Percentiles rank a stretch among this genome's conserved stretches.
These are phyloP conservation scores for Nemotelus pantherinus DNA, from an alignment of 2,888 invertebrate genomes.

Conservation along the genomic window DNA sequence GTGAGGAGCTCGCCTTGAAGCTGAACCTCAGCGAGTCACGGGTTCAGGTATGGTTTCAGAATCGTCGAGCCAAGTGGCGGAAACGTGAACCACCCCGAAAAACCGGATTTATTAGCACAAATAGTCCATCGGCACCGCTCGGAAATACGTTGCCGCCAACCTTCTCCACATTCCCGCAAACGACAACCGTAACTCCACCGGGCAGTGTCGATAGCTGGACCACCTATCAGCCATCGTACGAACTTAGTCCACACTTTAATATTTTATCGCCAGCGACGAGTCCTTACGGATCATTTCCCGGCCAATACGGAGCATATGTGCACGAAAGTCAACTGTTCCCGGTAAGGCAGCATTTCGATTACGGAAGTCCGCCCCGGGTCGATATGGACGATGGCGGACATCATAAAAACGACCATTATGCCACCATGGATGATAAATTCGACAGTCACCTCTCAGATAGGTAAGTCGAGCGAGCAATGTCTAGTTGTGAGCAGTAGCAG, in stretches of 20 bases:
- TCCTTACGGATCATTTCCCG: slow-evolving; percentile 73
- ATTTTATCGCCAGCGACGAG: slow-evolving; percentile 76
- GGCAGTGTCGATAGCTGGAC: slow-evolving; percentile 83
- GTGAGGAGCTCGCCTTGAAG: slow-evolving; percentile 92
- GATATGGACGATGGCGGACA: slow-evolving; percentile 62
- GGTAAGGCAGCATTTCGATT: slow-evolving; percentile 70
- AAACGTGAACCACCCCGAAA: slow-evolving; percentile 93
- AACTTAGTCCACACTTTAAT: slow-evolving; percentile 78
- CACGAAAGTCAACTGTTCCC: slow-evolving; percentile 81
- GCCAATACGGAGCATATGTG: slow-evolving; percentile 73
- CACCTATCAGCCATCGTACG: slow-evolving; percentile 78
- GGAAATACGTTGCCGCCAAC: slow-evolving; percentile 67
- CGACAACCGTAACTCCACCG: slow-evolving; percentile 68
- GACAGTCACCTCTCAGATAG: slow-evolving; percentile 59
- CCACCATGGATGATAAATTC: slow-evolving; percentile 62
- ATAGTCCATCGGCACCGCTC: slow-evolving; percentile 74
- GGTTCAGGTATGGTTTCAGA: slow-evolving; percentile 71
- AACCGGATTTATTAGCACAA: slow-evolving; percentile 80
- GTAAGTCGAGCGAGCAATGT: slow-evolving; percentile 52
- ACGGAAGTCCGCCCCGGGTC: slow-evolving; percentile 63
- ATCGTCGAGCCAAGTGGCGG: slow-evolving; percentile 92
- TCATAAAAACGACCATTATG: slow-evolving; percentile 69
- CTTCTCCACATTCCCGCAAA: slow-evolving; percentile 72
- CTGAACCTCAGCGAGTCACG: slow-evolving; percentile 85
- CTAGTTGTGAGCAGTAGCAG: background rate